Evolutionary conservation across 2,797 vertebrate species (phyloP).

Genomic region (Buceros bicornis): DNA sequence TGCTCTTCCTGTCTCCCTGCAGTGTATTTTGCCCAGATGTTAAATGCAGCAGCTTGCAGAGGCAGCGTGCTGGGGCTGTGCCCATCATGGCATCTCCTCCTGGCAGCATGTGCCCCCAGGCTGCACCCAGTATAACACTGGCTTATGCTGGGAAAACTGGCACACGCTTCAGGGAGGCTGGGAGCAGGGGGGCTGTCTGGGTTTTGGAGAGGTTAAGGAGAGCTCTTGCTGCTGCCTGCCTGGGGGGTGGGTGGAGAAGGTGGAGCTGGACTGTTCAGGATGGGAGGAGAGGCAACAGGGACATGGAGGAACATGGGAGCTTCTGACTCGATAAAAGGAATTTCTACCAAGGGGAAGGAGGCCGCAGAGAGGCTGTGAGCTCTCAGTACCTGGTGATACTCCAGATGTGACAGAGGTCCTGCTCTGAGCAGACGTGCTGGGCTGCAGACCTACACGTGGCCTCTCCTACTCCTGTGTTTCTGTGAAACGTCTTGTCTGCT

Average conservation of each 20-base stretch:
- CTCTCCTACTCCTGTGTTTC: not conserved
- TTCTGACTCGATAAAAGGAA: not conserved
- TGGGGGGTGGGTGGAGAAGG: not conserved
- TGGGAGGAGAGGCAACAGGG: not conserved
- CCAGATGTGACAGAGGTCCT: not conserved
- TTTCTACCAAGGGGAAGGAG: not conserved
- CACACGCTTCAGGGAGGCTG: not conserved
- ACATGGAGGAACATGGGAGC: accelerated
- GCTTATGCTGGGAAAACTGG: not conserved
- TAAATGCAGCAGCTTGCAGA: not conserved
- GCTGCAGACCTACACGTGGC: not conserved
- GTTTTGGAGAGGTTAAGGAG: not conserved
- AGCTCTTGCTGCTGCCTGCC: not conserved
- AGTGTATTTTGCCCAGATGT: not conserved
- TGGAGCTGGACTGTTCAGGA: not conserved
- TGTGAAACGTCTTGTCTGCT: not conserved
- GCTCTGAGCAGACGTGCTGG: not conserved
- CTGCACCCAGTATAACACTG: accelerated
- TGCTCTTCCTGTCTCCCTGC: not conserved
- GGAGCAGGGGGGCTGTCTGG: not conserved
- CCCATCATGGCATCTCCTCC: not conserved
- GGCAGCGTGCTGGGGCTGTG: accelerated
- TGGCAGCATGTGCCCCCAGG: not conserved
- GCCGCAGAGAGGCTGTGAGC: not conserved
- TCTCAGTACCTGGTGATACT: not conserved